Conservation (phyloP, 2,888 invertebrate genomes). For the Neoascia interrupta region DNA sequence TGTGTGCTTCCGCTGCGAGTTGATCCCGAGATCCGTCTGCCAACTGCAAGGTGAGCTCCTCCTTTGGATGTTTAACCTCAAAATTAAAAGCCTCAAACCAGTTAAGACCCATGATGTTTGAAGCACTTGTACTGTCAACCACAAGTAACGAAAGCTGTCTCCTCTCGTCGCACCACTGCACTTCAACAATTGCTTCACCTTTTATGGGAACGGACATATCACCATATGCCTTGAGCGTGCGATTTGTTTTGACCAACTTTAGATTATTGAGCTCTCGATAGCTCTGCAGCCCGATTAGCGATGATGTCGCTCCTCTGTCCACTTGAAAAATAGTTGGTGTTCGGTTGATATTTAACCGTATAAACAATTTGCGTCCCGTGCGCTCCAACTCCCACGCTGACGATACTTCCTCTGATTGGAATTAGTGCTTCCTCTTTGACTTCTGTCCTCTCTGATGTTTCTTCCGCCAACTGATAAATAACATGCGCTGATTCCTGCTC, state of each 20-base stretch:
- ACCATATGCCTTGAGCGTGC: slow-evolving; percentile 5
- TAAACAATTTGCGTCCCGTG: neutral
- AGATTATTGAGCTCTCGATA: neutral
- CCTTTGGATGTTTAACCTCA: neutral
- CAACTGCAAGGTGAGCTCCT: neutral
- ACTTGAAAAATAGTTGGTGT: slow-evolving; percentile 4
- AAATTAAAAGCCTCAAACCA: slow-evolving; percentile 11
- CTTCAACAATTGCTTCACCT: neutral
- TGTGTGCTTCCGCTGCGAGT: slow-evolving; percentile 2
- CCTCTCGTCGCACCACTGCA: slow-evolving; percentile 10
- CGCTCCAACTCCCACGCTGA: neutral
- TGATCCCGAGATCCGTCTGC: neutral
- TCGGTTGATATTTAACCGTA: slow-evolving; percentile 17
- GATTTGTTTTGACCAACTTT: neutral
- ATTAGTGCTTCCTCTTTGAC: slow-evolving; percentile 1
- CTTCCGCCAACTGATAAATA: no score
- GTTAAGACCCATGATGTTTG: slow-evolving; percentile 10
- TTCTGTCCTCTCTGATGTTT: no score
- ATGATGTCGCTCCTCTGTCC: slow-evolving; percentile 14
- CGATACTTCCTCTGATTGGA: neutral
- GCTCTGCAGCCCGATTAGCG: neutral
- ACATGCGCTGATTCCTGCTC: neutral
- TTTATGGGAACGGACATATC: slow-evolving; percentile 2
- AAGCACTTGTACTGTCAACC: neutral
- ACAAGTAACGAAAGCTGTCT: slow-evolving; percentile 5